Evolutionary conservation across 1,140 invertebrate species (phyloP).

Genomic region (Orius insidiosus): DNA sequence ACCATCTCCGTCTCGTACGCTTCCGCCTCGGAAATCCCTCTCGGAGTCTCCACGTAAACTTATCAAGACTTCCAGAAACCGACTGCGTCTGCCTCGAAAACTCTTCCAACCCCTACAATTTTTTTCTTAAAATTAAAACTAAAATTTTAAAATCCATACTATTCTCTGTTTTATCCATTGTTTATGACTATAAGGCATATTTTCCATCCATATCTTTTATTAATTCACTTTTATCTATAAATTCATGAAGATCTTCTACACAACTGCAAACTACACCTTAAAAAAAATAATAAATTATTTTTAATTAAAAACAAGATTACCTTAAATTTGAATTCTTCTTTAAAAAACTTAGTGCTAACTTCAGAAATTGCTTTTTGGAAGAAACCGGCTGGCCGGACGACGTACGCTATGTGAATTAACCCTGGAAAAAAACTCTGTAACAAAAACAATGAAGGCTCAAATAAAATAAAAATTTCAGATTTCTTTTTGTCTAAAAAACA

Average conservation of each 20-base stretch:
- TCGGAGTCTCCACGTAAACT: slow-evolving; percentile 60
- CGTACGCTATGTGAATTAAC: slow-evolving; percentile 79
- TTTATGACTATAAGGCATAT: slow-evolving; percentile 74
- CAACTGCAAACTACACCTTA: slow-evolving; percentile 47
- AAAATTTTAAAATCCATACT: slow-evolving; percentile 33
- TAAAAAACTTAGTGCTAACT: slow-evolving; percentile 83
- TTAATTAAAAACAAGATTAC: no score
- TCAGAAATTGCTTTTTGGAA: slow-evolving; percentile 91
- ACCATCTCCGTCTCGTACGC: slow-evolving; percentile 7
- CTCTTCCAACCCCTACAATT: slow-evolving; percentile 89
- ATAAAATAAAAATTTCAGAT: no score
- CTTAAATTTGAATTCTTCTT: slow-evolving; percentile 86
- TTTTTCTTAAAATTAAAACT: no score
- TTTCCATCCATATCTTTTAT: slow-evolving; percentile 79
- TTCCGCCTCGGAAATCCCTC: slow-evolving; percentile 23
- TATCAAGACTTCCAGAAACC: slow-evolving; percentile 64
- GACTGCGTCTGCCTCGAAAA: slow-evolving; percentile 80
- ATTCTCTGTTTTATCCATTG: slow-evolving; percentile 94
- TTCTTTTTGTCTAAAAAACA: slow-evolving; percentile 3
- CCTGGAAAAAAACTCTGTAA: slow-evolving; percentile 81
- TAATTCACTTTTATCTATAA: slow-evolving; percentile 65
- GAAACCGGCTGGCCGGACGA: slow-evolving; percentile 79
- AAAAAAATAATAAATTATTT: slow-evolving; percentile 9
- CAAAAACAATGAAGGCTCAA: slow-evolving; percentile 8
- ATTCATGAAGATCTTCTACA: slow-evolving; percentile 67